Conservation (phyloP, 1,140 invertebrate genomes). For the Trachymyrmex septentrionalis region DNA sequence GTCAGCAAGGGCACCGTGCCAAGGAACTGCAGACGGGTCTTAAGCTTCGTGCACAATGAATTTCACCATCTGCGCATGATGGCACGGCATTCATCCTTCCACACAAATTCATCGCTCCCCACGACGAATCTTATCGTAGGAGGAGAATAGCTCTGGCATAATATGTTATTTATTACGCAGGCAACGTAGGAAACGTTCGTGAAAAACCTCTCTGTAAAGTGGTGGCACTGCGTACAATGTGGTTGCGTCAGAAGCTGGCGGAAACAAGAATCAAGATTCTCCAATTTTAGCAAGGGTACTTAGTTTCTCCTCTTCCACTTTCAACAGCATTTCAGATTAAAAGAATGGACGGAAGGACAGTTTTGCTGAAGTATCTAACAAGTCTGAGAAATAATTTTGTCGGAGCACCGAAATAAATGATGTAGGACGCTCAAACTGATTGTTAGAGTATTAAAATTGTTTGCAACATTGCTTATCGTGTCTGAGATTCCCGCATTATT, state of each 20-base stretch:
- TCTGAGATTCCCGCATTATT: no score
- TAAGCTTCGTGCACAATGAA: constrained; percentile 66
- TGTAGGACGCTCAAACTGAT: no score
- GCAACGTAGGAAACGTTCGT: background rate
- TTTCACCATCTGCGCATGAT: background rate
- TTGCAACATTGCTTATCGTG: no score
- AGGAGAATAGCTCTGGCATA: no score
- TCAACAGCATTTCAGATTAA: background rate
- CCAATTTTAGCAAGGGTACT: background rate
- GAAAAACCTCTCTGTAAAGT: background rate
- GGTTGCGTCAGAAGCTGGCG: background rate
- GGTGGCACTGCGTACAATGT: background rate
- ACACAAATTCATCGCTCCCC: background rate
- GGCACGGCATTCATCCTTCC: background rate
- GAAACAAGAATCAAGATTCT: background rate
- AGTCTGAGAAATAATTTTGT: no score
- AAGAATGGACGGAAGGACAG: background rate
- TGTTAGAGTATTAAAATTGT: no score
- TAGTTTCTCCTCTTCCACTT: background rate
- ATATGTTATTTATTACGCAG: background rate
- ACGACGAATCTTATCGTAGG: background rate
- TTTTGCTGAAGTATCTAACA: no score
- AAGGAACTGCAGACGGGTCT: constrained; percentile 67
- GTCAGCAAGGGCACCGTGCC: constrained; percentile 75
- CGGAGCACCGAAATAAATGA: no score